phyloP scores from a whole-genome alignment of 2,888 invertebrate species.

The Neoitamus cyanurus region DNA sequence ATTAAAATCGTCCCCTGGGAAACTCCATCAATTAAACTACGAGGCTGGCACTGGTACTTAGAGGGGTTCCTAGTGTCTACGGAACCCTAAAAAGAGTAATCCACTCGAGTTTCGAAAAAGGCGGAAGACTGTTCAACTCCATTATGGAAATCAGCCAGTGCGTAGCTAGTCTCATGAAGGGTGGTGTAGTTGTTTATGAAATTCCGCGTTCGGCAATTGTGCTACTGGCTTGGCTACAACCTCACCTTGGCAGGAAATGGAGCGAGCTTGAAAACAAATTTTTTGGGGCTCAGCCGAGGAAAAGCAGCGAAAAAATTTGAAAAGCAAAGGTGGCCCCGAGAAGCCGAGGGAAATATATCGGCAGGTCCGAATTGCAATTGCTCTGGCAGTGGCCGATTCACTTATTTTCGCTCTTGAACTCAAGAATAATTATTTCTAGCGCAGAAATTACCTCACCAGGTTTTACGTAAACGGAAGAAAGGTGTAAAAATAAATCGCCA shows the following conservation, averaged over 20 bases:
- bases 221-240: not conserved
- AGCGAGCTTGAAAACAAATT: too few species aligned
- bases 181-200: not conserved
- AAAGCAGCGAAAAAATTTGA: not conserved
- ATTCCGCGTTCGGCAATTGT: not conserved
- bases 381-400: not conserved
- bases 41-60: too few species aligned
- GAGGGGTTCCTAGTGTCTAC: too few species aligned
- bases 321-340: not conserved
- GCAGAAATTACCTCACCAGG: conserved; percentile 16
- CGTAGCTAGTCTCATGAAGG: too few species aligned
- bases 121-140: too few species aligned
- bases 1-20: too few species aligned
- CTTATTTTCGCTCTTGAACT: conserved; percentile 14
- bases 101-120: too few species aligned
- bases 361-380: not conserved
- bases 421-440: conserved; percentile 30
- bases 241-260: not conserved
- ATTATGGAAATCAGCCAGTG: too few species aligned
- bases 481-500: conserved; percentile 28
- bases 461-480: conserved; percentile 29
- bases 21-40: too few species aligned
- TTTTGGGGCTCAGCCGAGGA: not conserved
- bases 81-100: too few species aligned
- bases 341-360: not conserved